Percentiles rank a stretch among this genome's conserved stretches.
phyloP scores from a whole-genome alignment of 2,888 invertebrate species.

The Ichneumoninae sp. region DNA sequence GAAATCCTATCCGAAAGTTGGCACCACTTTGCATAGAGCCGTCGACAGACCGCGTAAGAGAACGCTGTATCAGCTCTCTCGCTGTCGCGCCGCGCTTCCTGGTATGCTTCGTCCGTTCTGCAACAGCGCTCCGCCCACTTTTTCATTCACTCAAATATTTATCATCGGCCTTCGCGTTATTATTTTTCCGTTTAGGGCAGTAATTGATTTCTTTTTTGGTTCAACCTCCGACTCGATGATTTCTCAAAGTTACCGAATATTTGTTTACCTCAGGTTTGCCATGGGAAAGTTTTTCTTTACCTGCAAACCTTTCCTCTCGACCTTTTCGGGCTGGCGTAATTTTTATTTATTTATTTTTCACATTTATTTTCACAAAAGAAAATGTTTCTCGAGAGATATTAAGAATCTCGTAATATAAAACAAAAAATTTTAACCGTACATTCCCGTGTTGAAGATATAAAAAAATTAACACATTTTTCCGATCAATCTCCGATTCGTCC shows the following conservation, averaged over 20 bases:
- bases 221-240: background rate
- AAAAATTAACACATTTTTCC: too few species aligned
- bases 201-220: background rate
- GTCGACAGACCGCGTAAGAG: background rate
- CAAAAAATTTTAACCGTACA: too few species aligned
- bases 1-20: constrained; percentile 55
- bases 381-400: background rate
- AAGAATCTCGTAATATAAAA: background rate
- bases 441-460: too few species aligned
- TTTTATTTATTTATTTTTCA: background rate
- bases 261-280: background rate
- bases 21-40: constrained; percentile 45
- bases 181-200: background rate
- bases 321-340: too few species aligned
- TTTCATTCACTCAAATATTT: background rate
- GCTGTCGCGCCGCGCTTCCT: constrained; percentile 4
- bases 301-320: background rate
- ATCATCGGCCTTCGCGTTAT: background rate
- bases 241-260: background rate
- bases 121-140: background rate
- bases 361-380: background rate
- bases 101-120: background rate
- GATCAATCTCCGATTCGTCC: too few species aligned
- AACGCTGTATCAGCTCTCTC: constrained; percentile 22
- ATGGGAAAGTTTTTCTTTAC: background rate